Evolutionary conservation across 2,888 invertebrate species (phyloP).

Genomic region (Notodonta ziczac): DNA sequence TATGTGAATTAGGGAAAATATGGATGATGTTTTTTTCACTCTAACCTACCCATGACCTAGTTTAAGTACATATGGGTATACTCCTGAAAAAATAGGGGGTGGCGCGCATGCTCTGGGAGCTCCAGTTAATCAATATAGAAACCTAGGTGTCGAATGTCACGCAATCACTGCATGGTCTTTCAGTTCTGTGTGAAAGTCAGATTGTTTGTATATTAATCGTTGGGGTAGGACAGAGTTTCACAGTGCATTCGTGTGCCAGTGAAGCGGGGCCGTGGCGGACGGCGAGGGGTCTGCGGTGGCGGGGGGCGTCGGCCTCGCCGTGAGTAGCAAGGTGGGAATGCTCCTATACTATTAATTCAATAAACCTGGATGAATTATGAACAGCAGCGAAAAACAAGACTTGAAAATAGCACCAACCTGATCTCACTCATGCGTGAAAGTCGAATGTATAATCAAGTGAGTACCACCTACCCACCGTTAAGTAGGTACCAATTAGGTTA

Average conservation of each 20-base stretch:
- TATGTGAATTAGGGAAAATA: too few relatives aligned
- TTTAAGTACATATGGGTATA: too few relatives aligned
- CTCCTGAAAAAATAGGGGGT: background rate
- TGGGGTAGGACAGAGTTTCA: slow-evolving; percentile 38
- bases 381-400: slow-evolving; percentile 3
- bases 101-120: slow-evolving; percentile 41
- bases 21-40: too few relatives aligned
- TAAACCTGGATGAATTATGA: slow-evolving; percentile 5
- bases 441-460: slow-evolving; percentile 7
- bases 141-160: slow-evolving; percentile 39
- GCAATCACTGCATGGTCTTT: slow-evolving; percentile 32
- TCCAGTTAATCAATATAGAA: slow-evolving; percentile 37
- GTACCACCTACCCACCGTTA: background rate
- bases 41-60: too few relatives aligned
- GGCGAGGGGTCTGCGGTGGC: slow-evolving; percentile 68
- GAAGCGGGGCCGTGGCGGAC: slow-evolving; percentile 76
- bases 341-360: slow-evolving; percentile 6
- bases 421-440: slow-evolving; percentile 7
- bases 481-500: background rate
- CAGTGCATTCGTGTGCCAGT: slow-evolving; percentile 52
- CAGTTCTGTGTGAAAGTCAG: slow-evolving; percentile 24
- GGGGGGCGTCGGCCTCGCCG: slow-evolving; percentile 82
- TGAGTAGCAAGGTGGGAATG: slow-evolving; percentile 75
- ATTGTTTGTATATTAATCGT: slow-evolving; percentile 22
- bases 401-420: slow-evolving; percentile 7